A percentile compares a stretch with the other conserved stretches of the same genome.
These are phyloP conservation scores for Puma concolor DNA, from an alignment of 2,113 vertebrate species.

Conservation along the genomic window DNA sequence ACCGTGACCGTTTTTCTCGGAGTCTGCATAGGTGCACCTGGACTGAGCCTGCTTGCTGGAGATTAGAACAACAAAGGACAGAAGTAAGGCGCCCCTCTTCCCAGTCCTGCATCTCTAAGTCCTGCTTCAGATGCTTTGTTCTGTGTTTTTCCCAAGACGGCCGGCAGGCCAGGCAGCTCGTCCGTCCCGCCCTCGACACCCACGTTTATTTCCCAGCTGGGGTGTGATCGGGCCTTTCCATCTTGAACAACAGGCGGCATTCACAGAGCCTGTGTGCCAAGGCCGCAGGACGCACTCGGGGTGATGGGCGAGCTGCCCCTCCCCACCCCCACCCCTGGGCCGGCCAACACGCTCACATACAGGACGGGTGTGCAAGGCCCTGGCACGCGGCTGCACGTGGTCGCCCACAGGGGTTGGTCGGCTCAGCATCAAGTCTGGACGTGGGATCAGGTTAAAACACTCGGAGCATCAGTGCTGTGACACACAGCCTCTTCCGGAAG, in stretches of 20 bases:
- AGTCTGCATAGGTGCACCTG: not conserved
- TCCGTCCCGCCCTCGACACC: constrained; percentile 40
- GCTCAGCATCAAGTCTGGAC: not conserved
- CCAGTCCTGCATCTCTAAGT: not conserved
- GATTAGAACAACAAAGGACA: constrained; percentile 41
- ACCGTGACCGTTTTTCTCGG: not conserved
- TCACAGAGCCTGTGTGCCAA: constrained; percentile 46
- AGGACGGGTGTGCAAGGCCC: not conserved
- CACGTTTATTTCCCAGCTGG: constrained; percentile 59
- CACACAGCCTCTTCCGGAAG: not conserved
- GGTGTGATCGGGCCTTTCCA: not conserved
- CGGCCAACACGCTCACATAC: not conserved
- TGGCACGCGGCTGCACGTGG: not conserved
- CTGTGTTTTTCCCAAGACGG: not conserved
- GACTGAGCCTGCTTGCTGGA: not conserved
- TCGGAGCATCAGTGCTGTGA: not conserved
- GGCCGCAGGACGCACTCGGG: not conserved
- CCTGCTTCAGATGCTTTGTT: not conserved
- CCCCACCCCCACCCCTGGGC: not conserved
- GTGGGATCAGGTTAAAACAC: not conserved
- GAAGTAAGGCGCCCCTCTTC: constrained; percentile 4
- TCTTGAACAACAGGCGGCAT: constrained; percentile 58
- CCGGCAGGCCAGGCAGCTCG: not conserved
- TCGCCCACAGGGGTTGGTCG: not conserved
- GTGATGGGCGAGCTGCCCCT: not conserved